Base-by-base conservation (phyloP, 2,797 vertebrate genomes). In the Tenualosa thibaudeaui region DNA sequence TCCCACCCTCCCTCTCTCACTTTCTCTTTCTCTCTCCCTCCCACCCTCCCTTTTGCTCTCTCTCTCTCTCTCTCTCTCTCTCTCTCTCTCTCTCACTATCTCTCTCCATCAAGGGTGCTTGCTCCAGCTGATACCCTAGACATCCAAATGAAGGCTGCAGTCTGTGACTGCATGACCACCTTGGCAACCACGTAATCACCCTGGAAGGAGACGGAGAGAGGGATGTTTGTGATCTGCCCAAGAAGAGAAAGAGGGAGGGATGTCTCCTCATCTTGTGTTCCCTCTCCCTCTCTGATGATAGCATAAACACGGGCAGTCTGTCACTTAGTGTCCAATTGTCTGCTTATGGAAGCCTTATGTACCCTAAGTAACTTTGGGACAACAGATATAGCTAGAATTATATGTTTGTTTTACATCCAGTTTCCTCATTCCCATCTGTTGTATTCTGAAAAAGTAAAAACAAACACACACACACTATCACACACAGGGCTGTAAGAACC, bases 101-200 rank as follows among this genome's bases (percentile, higher is more conserved):
- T 12, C 51, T 53, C 53, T 7, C 58, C 58, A 6, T 9, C 58
- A 4, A 24, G n/a, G 22, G 22, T 62, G n/a, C n/a, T 62, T 62
- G 31, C 7, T 60, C 58, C 24, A 24, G 13, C 24, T 31, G 62
- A 65, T 31, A 24, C 62, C 62, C 62, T 24, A 24, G 60, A 26
- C 60, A 62, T 62, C n/a, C 60, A 65, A 65, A 65, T 65, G 62
- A 10, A 65, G 62, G 62, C 24, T 65, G 62, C 62, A 65, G 62
- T 12, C 62, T 65, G 31, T 65, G 24, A 26, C 62, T 31, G 9
- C 12, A 5, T 6, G 58, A 2, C 19, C 58, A 13, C 62, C 62
- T n/a, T 65, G n/a, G 62, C 31, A 24, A 31, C 62, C 62, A 65
- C 31, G 24, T 26, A 65, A 1, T 65, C 62, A 31, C 3, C 58